Evolutionary conservation across 2,113 vertebrate species (phyloP).

Genomic region (Andinoacara biseriatus): DNA sequence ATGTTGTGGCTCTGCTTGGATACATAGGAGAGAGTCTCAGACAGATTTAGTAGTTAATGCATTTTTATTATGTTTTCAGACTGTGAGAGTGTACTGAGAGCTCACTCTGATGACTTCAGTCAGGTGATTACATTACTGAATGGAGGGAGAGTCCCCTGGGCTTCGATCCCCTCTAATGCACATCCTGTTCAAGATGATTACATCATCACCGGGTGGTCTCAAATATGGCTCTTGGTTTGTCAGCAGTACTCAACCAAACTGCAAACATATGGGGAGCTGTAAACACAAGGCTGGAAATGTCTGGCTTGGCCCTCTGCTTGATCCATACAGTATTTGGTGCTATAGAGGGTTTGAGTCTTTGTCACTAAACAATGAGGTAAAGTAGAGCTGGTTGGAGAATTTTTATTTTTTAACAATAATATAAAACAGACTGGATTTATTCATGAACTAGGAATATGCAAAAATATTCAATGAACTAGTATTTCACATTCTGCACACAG

Average conservation of each 20-base stretch:
- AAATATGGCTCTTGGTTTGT: slow-evolving; percentile 6
- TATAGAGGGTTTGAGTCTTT: slow-evolving; percentile 78
- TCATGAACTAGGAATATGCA: neutral
- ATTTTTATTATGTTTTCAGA: neutral
- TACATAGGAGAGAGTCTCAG: neutral
- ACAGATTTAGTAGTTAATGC: neutral
- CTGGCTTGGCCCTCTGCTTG: neutral
- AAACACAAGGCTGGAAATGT: slow-evolving; percentile 29
- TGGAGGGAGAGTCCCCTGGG: slow-evolving; percentile 23
- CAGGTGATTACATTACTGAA: slow-evolving; percentile 57
- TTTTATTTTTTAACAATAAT: neutral
- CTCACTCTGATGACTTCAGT: slow-evolving; percentile 29
- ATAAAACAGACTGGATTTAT: neutral
- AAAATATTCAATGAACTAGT: neutral
- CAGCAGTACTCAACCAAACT: slow-evolving; percentile 34
- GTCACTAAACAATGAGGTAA: slow-evolving; percentile 85
- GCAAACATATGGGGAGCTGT: slow-evolving; percentile 62
- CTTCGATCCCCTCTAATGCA: slow-evolving; percentile 41
- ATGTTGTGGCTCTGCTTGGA: neutral
- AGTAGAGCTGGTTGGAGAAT: slow-evolving; percentile 81
- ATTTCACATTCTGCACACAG: slow-evolving; percentile 75
- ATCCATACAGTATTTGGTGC: slow-evolving; percentile 81
- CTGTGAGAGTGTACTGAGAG: slow-evolving; percentile 10
- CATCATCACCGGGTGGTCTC: slow-evolving; percentile 58
- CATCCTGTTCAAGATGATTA: slow-evolving; percentile 61